Percentiles rank a stretch among this genome's conserved stretches.
phyloP scores from a whole-genome alignment of 2,797 vertebrate species.

The Eidolon dupreanum region DNA sequence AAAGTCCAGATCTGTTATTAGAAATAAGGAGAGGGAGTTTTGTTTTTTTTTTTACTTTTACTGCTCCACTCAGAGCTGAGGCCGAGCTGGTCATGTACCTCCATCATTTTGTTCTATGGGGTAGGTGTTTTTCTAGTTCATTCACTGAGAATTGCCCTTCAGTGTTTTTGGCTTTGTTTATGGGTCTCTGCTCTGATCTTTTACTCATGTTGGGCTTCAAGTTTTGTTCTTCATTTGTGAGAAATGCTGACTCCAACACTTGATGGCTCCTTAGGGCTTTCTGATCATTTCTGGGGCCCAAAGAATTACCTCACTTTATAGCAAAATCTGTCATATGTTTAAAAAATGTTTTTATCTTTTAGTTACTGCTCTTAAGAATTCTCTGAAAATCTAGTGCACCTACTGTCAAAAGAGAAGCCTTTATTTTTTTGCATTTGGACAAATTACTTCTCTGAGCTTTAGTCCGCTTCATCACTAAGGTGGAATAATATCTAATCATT shows the following conservation, averaged over 20 bases:
- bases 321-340: neutral
- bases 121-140: neutral
- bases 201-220: neutral
- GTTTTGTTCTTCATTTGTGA: neutral
- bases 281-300: neutral
- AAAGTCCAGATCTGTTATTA: constrained; percentile 41
- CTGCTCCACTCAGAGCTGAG: neutral
- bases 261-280: neutral
- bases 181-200: neutral
- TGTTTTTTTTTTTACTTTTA: neutral
- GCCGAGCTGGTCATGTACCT: neutral
- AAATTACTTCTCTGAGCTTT: neutral
- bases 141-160: neutral
- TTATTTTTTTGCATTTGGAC: neutral
- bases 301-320: neutral
- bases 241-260: neutral
- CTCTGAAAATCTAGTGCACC: neutral
- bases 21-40: neutral
- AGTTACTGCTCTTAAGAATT: neutral
- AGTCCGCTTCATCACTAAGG: neutral
- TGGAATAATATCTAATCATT: neutral
- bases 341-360: neutral
- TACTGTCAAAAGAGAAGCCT: neutral
- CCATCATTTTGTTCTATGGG: neutral
- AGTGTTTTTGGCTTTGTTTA: neutral